Conservation (phyloP, 2,888 invertebrate genomes). For the Hydriomena furcata region DNA sequence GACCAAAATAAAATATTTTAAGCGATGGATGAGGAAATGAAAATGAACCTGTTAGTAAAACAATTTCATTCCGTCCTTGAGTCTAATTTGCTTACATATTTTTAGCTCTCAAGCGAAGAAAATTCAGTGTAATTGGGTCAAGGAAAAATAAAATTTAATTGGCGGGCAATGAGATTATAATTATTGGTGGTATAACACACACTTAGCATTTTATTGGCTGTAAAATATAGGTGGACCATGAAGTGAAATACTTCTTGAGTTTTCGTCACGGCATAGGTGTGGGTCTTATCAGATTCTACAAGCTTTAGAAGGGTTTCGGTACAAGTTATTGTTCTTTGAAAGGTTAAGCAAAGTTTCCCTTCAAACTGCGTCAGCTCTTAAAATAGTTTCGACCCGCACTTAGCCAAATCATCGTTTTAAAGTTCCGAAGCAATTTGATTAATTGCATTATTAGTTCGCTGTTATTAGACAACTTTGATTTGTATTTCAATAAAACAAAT, state of each 20-base stretch:
- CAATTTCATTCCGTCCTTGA: not conserved
- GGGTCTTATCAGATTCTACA: not conserved
- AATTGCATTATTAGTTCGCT: not conserved
- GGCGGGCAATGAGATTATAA: slow-evolving; percentile 20
- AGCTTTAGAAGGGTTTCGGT: slow-evolving; percentile 29
- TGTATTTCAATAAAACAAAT: no score
- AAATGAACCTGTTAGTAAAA: no score
- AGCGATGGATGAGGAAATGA: not conserved
- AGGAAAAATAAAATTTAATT: slow-evolving; percentile 39
- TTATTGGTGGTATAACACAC: slow-evolving; percentile 16
- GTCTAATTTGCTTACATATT: not conserved
- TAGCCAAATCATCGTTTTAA: slow-evolving; percentile 1
- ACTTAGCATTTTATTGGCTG: slow-evolving; percentile 18
- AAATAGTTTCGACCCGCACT: slow-evolving; percentile 7
- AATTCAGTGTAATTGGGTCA: slow-evolving; percentile 32
- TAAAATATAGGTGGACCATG: slow-evolving; percentile 16
- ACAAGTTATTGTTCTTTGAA: slow-evolving; percentile 22
- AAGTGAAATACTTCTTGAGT: slow-evolving; percentile 15
- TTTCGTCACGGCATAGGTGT: not conserved
- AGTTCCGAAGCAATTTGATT: not conserved
- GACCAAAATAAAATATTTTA: not conserved
- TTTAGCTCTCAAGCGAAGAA: slow-evolving; percentile 15
- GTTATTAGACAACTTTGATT: not conserved
- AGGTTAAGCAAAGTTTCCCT: slow-evolving; percentile 16
- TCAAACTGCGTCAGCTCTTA: slow-evolving; percentile 11